These are phyloP conservation scores for Percopsis omiscomaycus DNA, from an alignment of 2,797 vertebrate genomes.

Conservation along the genomic window DNA sequence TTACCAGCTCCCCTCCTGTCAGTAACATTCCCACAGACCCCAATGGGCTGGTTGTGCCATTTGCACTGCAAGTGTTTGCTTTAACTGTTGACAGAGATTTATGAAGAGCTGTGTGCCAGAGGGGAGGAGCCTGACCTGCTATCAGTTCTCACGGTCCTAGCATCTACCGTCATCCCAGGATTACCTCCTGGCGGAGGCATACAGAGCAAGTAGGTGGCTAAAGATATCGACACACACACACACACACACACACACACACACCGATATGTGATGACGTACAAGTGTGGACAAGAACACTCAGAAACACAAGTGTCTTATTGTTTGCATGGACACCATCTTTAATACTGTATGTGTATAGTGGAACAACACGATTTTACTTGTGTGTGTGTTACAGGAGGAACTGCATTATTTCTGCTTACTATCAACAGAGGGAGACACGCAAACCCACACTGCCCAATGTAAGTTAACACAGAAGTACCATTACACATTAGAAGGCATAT, in stretches of 20 bases:
- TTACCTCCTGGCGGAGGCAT: slow-evolving; percentile 85
- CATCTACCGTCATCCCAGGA: slow-evolving; percentile 76
- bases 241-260: too few species aligned
- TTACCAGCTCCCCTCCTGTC: too few species aligned
- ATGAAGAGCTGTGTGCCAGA: slow-evolving; percentile 71
- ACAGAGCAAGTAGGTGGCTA: slow-evolving; percentile 78
- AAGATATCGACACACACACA: too few species aligned
- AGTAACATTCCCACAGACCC: too few species aligned
- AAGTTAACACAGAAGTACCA: slow-evolving; percentile 33
- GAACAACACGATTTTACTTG: slow-evolving; percentile 10
- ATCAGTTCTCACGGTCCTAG: slow-evolving; percentile 78
- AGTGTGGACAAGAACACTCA: too few species aligned
- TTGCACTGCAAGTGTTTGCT: slow-evolving; percentile 1
- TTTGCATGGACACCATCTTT: too few species aligned
- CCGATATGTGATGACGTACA: too few species aligned
- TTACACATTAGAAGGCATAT: background rate
- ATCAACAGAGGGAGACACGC: slow-evolving; percentile 77
- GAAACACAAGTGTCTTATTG: too few species aligned
- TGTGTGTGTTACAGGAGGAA: slow-evolving; percentile 73
- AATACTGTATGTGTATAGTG: background rate
- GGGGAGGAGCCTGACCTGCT: slow-evolving; percentile 79
- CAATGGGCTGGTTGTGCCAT: background rate
- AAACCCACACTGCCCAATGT: slow-evolving; percentile 62
- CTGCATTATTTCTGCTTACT: slow-evolving; percentile 83
- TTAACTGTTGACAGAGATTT: slow-evolving; percentile 71